Evolutionary conservation across 2,888 invertebrate genomes (phyloP).

Genomic region (Acrocyrtus sp.): DNA sequence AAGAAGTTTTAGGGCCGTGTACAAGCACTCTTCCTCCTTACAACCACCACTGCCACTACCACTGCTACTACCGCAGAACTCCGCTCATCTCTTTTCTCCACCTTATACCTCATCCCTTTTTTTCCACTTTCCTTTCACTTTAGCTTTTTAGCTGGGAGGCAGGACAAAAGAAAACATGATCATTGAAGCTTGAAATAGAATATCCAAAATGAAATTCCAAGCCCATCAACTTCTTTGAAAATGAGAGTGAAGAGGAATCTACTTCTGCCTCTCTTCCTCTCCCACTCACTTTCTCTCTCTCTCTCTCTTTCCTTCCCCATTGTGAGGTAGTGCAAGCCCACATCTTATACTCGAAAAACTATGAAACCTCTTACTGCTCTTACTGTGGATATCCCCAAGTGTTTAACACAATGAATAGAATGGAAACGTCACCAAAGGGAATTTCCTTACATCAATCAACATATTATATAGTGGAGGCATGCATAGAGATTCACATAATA

Average conservation of each 20-base stretch:
- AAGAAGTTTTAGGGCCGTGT: neutral
- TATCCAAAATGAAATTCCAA: constrained; percentile 57
- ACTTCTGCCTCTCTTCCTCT: constrained; percentile 19
- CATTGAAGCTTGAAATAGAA: constrained; percentile 57
- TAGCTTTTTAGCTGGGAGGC: constrained; percentile 49
- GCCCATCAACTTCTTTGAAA: constrained; percentile 57
- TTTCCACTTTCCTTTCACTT: constrained; percentile 48
- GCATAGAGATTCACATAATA: neutral
- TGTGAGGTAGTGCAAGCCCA: neutral
- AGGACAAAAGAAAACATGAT: constrained; percentile 57
- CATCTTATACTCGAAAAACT: constrained; percentile 2
- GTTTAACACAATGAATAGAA: constrained; percentile 55
- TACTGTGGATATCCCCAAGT: constrained; percentile 52
- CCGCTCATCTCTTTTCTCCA: constrained; percentile 18
- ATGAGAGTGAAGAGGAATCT: constrained; percentile 53
- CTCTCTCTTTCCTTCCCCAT: neutral
- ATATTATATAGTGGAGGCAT: constrained; percentile 28
- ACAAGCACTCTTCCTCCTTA: neutral
- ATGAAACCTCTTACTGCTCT: constrained; percentile 31
- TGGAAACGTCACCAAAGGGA: constrained; percentile 55
- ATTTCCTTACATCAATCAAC: constrained; percentile 56
- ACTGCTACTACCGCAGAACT: constrained; percentile 8
- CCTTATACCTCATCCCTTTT: constrained; percentile 14
- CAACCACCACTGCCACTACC: neutral
- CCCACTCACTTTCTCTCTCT: neutral